Evolutionary conservation across 2,888 invertebrate genomes (phyloP).

Genomic region (Orgyia antiqua): DNA sequence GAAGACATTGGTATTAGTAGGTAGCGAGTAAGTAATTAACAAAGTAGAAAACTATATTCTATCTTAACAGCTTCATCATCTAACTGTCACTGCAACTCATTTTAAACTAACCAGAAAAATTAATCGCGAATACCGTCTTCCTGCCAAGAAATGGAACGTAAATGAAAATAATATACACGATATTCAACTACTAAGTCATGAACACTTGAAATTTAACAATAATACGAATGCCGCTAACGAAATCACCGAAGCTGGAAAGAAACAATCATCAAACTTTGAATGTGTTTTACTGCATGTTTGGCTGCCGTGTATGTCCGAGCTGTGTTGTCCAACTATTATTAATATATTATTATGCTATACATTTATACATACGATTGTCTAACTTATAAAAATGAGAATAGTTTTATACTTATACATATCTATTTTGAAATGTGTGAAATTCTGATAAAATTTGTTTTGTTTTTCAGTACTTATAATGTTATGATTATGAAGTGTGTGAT

Average conservation of each 20-base stretch:
- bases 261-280: conserved; percentile 58
- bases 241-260: conserved; percentile 53
- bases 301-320: conserved; percentile 65
- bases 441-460: background rate
- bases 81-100: conserved; percentile 35
- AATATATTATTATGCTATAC: conserved; percentile 29
- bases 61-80: conserved; percentile 36
- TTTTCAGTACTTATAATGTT: background rate
- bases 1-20: conserved; percentile 17
- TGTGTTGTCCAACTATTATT: conserved; percentile 36
- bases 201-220: conserved; percentile 56
- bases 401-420: background rate
- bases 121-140: conserved; percentile 70
- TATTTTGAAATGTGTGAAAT: background rate
- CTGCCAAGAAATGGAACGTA: conserved; percentile 58
- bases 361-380: conserved; percentile 26
- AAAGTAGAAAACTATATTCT: conserved; percentile 16
- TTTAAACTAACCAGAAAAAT: conserved; percentile 28
- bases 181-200: conserved; percentile 39
- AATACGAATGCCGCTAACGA: conserved; percentile 69
- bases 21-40: conserved; percentile 18
- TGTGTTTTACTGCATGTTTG: conserved; percentile 69
- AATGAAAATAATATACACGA: conserved; percentile 36
- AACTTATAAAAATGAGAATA: conserved; percentile 9
- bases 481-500: background rate